Base-by-base conservation (phyloP, 2,113 vertebrate species). In the Pontoporia blainvillei region DNA sequence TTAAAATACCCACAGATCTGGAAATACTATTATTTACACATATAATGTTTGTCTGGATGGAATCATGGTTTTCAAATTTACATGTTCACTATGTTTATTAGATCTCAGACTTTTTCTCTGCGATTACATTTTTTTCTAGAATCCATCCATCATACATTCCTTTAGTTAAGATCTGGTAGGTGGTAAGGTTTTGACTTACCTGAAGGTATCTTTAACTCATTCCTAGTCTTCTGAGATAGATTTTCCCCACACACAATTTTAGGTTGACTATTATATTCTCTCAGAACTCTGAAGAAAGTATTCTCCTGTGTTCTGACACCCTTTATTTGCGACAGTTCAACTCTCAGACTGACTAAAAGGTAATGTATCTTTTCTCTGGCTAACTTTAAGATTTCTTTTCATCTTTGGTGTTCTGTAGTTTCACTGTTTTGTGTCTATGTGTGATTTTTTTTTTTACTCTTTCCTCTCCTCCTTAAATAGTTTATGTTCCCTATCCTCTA, bases 111-210 rank as follows among this genome's bases (percentile, higher is more conserved):
- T 72, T 89, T 46, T 41, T 66, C 29, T 61, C 13, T 39, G 39
- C 25, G 59, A 54, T 73, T 41, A 54, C 25, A 57, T 62, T 75
- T 62, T 29, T 69, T 93, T 90, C 17, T 91, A 41, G 6, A 92
- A 61, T 61, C 84, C 7, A 79, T 59, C 6, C 25, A 69, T 71
- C 59, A 89, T 54, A 86, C 67, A 83, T 76, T 79, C 5, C 29
- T 90, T 66, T 54, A 71, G 23, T 94, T 79, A 97, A 90, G 59
- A 83, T 87, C 86, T 87, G 64, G 54, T 41, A 88, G 31, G 29
- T 79, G 15, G 46, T 36, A 83, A 85, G 57, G 36, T 71, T 86
- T 31, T 82, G 36, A 64, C n/a, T 84, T 94, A 46, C 12, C 1
- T 57, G 46, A 88, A 73, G 61, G 85, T 46, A 41, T 29, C 67